Conservation (phyloP, 1,140 invertebrate genomes). For the Drosophila pseudoananassae region DNA sequence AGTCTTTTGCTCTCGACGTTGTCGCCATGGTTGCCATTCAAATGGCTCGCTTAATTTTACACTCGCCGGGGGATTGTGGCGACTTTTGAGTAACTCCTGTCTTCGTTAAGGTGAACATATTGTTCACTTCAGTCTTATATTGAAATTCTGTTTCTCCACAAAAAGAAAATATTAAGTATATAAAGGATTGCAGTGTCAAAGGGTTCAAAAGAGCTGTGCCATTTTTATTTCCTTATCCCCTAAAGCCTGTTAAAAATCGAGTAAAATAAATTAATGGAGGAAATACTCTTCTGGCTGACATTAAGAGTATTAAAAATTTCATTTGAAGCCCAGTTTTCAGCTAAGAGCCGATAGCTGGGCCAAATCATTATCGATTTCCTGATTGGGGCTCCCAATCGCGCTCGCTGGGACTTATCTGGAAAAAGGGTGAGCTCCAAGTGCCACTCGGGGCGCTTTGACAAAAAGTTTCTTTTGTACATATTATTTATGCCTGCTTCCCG, state of each 20-base stretch:
- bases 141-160: not conserved
- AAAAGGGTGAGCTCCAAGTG: constrained; percentile 67
- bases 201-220: not conserved
- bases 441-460: constrained; percentile 75
- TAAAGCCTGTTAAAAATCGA: too few relatives aligned
- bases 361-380: constrained; percentile 74
- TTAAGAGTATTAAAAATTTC: constrained; percentile 11
- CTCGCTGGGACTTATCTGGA: constrained; percentile 39
- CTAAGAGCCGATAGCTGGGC: constrained; percentile 31
- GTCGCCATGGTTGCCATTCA: constrained; percentile 59
- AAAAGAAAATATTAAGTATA: not conserved
- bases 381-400: constrained; percentile 47
- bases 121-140: constrained; percentile 25
- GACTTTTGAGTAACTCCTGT: constrained; percentile 52
- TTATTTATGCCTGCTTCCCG: constrained; percentile 66
- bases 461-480: constrained; percentile 69
- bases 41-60: constrained; percentile 54
- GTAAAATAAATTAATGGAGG: too few relatives aligned
- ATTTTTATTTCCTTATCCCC: not conserved
- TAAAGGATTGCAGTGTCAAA: not conserved
- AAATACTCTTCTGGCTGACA: too few relatives aligned
- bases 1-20: constrained; percentile 49
- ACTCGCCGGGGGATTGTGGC: constrained; percentile 32
- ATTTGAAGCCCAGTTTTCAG: not conserved
- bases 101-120: constrained; percentile 26